Base-by-base conservation (phyloP, 2,888 invertebrate genomes). In the Rhyacophila evoluta region DNA sequence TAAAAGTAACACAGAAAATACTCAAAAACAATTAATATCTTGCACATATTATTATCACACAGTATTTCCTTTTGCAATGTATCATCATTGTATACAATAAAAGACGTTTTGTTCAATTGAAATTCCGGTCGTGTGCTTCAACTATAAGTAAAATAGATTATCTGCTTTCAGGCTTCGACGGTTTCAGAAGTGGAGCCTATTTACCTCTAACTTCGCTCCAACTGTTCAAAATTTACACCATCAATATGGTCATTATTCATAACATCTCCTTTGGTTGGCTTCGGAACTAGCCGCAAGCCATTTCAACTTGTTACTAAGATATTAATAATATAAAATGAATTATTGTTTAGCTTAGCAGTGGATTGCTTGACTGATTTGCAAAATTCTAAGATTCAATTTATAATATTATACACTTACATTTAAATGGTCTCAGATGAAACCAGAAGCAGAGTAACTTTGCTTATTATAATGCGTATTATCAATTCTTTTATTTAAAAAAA, bases 101-200 rank as follows among this genome's bases (percentile, higher is more conserved):
- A 19, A 6, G 19, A 19, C 12, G 10, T 19, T 55, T 55, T 55
- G 8, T 19, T 25, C 15, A 55, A 55, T 55, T 25, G 55, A 55
- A 55, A 55, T 55, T 55, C 55, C 55, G 25, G 55, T 55, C 55
- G 25, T 19, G 55, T 55, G 25, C 25, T 55, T 10, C 1, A 19
- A 55, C 19, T 55, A 25, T 55, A 25, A 55, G 55, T 19, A 19
- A 55, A 55, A 55, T 55, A 55, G 55, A 55, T 55, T 55, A 55
- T 55, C 15, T 19, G 19, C 55, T 55, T 25, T 55, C 15, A 55
- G 19, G 55, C 55, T 19, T 55, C 55, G 55, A 55, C 15, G 55
- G 55, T 19, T 55, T 55, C 19, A 12, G 10, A n/a, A 8, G 6
- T 1, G 8, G 19, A 55, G 10, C 55, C 55, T 55, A 12, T 55